Base-by-base conservation (phyloP, 1,140 invertebrate species). In the Drosophila murphyi region DNA sequence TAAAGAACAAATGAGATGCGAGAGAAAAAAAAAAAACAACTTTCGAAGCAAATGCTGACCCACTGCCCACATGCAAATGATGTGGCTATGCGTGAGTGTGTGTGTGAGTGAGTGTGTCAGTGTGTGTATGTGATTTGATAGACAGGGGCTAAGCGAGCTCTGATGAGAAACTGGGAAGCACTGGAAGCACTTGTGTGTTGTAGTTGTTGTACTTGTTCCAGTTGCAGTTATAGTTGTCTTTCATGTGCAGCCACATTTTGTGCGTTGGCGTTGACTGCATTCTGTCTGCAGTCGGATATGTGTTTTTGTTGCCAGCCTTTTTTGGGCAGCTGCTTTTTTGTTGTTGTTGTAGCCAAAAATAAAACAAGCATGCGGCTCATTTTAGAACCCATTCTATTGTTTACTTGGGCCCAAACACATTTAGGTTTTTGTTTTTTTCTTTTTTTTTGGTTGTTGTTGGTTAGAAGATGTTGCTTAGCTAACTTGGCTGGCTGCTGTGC, bases 261-360 rank as follows among this genome's bases (percentile, higher is more conserved):
- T 68, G 82, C 82, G 82, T 87, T 88, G 82, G 83, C 83, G 82
- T 87, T 82, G 83, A 79, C 79, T 79, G 82, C 81, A 78, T 79
- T 72, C 63, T 51, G 74, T 72, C 62, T 56, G 57, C 50, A 62
- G 67, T 55, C 20, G 28, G 41, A 12, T 12, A 12, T 12, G 12
- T 12, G 12, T 12, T 12, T 69, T 62, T 47, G 51, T 73, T 35
- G 10, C 57, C 68, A 54, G 61, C 80, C 83, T 73, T 80, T 81
- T 79, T 79, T 55, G 69, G 77, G 74, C 74, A 71, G 60, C 67
- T 61, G 8, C 43, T 71, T 69, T 48, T 55, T 74, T 51, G n/a
- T 47, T 67, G 65, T 76, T 63, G 72, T 70, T 68, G 70, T 82
- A 71, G 69, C 77, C 61, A 82, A 76, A 87, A 87, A 88, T 82